Base-by-base conservation (phyloP, 1,140 invertebrate genomes). In the Calephelis nemesis region DNA sequence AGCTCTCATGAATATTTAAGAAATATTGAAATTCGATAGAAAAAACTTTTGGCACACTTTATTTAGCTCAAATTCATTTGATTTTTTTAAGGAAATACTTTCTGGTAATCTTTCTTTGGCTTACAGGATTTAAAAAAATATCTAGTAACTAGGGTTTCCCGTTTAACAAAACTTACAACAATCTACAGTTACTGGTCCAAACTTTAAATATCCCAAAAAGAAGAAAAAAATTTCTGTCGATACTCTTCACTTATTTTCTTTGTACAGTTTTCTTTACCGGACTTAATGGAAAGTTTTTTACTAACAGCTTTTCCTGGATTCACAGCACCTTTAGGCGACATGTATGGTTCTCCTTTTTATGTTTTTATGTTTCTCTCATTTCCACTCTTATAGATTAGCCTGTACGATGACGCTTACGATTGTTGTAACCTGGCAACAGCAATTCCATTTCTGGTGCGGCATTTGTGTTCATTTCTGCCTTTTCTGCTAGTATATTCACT, bases 81-180 rank as follows among this genome's bases (percentile, higher is more conserved):
- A 3, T 63, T 72, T 72, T 65, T 63, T 72, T n/a, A 52, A 72
- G 19, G 54, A 68, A 72, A 62, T 72, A 72, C 68, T 66, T 66
- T 15, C 68, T 72, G 39, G 70, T 71, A 19, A 68, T 0, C 62
- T 71, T 71, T 13, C 63, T 68, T 68, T 50, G 65, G 62, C 66
- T 68, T 15, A 68, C 52, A 68, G 45, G 15, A 40, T 62, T 68
- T 19, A 12, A 10, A 71, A 63, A 54, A 68, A n/a, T 52, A n/a
- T 68, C 50, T 58, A 50, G 66, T 71, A 62, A 50, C 30, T 11
- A 47, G 49, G 39, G 63, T 47, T 13, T 5, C 62, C 47, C 65
- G 65, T 9, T 67, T 63, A 48, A 71, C 42, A 13, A 64, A 48
- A n/a, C 62, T 45, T 13, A 67, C 69, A 62, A 71, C 63, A 49